These are phyloP conservation scores for Atractosteus spatula DNA, from an alignment of 2,113 vertebrate species.

Conservation along the genomic window DNA sequence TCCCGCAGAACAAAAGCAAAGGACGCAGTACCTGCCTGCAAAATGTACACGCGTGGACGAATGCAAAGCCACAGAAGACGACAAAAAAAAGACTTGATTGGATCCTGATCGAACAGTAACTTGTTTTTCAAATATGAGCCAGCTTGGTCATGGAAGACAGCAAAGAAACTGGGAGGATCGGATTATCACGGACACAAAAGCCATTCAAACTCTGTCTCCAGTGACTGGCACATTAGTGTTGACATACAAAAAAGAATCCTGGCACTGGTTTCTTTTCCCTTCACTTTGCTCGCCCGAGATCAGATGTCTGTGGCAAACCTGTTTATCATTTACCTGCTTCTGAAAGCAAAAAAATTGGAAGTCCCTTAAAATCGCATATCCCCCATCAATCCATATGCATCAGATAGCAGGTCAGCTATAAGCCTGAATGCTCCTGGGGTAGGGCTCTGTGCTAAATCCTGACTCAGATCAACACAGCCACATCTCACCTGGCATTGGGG, in stretches of 20 bases:
- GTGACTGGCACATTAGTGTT: neutral
- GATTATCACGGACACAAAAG: too few relatives aligned
- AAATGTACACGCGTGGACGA: neutral
- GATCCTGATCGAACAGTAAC: too few relatives aligned
- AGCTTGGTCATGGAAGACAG: too few relatives aligned
- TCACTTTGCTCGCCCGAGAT: too few relatives aligned
- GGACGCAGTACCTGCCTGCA: neutral
- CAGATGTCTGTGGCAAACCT: too few relatives aligned
- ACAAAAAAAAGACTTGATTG: too few relatives aligned
- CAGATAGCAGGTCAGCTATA: constrained; percentile 7
- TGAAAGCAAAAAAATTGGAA: neutral
- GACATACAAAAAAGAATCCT: neutral
- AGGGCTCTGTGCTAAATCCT: neutral
- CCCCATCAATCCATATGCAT: neutral
- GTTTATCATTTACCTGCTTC: neutral
- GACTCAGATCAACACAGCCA: constrained; percentile 16
- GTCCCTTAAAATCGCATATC: constrained; percentile 21
- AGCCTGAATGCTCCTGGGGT: neutral
- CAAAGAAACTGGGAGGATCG: too few relatives aligned
- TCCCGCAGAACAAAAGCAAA: neutral
- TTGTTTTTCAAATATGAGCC: too few relatives aligned
- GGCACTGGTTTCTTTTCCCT: too few relatives aligned
- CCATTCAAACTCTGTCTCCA: too few relatives aligned
- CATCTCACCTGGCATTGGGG: constrained; percentile 9
- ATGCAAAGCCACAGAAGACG: too few relatives aligned